Evolutionary conservation across 2,888 invertebrate species (phyloP), one percentile per base, ranked within the genome.

Genomic region (Eupithecia subumbrata): DNA sequence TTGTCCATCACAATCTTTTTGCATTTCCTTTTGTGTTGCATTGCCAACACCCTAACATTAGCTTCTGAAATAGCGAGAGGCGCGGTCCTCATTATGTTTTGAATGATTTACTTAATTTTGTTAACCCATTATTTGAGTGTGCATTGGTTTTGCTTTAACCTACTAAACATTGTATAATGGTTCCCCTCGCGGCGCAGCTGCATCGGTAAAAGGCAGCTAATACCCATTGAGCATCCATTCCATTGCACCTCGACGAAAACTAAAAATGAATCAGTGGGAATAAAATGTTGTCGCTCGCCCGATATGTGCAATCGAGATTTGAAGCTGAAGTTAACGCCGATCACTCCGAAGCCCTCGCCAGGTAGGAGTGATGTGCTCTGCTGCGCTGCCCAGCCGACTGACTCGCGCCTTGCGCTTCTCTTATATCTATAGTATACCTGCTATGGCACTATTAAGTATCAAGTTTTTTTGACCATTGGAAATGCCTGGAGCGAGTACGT

Each of bases 191-290:
- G 92, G 90, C 91, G 95, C 96, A 97, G 97, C 96, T 97, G 97
- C 95, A 96, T 97, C 96, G 96, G 96, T 92, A 96, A 95, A 95
- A 95, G 95, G 92, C 95, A 96, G 92, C 95, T 96, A 95, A 96
- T 97, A 92, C 97, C 97, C 92, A 96, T 96, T 93, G 96, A 97
- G 95, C 97, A 97, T 92, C 97, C 97, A 93, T 96, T 97, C 96
- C 96, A 97, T 96, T 97, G 97, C 96, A 96, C 97, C 95, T 96
- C 96, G 92, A 96, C 96, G 93, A 96, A 96, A 95, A 95, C 96
- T 95, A 95, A 96, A 95, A 97, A 97, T 95, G 96, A 96, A 89
- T 96, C 97, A 86, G 96, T 97, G 96, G 96, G 96, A 95, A 97
- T 97, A 95, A 96, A 96, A 91, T 98, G 97, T 96, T 98, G 98